Percentiles rank a stretch among this genome's conserved stretches.
phyloP scores from a whole-genome alignment of 2,888 invertebrate species.

The Caradrina kadenii region DNA sequence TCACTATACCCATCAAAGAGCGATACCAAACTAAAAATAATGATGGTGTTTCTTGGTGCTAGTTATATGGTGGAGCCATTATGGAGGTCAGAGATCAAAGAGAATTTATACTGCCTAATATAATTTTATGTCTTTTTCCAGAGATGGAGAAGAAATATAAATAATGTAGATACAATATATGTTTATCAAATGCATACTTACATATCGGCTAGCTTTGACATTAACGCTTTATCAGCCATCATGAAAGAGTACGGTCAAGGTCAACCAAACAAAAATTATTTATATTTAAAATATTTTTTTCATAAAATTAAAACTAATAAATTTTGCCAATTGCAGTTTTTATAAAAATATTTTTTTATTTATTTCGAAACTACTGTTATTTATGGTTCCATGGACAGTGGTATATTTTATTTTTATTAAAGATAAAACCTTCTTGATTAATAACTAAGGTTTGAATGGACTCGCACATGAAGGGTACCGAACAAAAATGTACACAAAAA shows the following conservation, averaged over 20 bases:
- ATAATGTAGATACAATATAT: no score
- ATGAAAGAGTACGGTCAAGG: constrained; percentile 16
- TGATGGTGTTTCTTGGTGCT: no score
- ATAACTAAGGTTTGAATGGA: no score
- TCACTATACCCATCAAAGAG: no score
- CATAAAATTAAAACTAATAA: neutral
- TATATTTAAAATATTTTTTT: constrained; percentile 4
- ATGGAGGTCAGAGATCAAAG: no score
- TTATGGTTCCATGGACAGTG: constrained; percentile 5
- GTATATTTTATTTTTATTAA: neutral
- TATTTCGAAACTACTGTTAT: constrained; percentile 21
- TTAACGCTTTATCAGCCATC: constrained; percentile 70
- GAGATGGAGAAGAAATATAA: no score
- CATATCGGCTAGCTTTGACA: constrained; percentile 74
- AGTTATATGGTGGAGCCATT: no score
- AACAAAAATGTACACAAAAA: no score
- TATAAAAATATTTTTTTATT: neutral
- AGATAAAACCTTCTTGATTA: constrained; percentile 3
- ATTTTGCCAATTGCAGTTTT: constrained; percentile 13
- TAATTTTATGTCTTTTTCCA: no score
- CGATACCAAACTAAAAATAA: no score
- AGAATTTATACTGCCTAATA: no score
- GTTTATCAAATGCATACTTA: constrained; percentile 60
- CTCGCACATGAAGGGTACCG: no score
- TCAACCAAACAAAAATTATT: neutral